Percentiles rank a stretch among this genome's conserved stretches.
Evolutionary conservation across 2,888 invertebrate genomes (phyloP).

Genomic region (Thyatira batis): DNA sequence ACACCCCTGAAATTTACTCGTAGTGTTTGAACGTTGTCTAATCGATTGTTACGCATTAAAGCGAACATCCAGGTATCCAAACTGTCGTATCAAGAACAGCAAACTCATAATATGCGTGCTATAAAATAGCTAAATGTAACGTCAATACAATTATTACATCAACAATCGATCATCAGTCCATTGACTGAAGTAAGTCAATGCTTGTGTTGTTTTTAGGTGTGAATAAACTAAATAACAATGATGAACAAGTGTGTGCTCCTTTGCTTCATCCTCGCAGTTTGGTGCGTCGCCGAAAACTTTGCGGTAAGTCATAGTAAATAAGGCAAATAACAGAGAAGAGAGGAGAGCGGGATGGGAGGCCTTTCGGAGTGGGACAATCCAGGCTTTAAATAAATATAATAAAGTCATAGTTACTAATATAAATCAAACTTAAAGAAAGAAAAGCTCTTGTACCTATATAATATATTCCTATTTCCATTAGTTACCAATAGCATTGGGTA

Average conservation of each 20-base stretch:
- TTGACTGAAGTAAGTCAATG: neutral
- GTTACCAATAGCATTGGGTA: too few species aligned
- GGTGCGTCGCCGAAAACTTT: conserved; percentile 9
- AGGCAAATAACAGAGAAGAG: too few species aligned
- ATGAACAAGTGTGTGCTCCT: conserved; percentile 17
- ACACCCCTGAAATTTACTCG: neutral
- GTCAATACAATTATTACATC: neutral
- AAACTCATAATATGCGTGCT: neutral
- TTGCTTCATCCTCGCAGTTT: neutral
- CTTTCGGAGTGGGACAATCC: too few species aligned
- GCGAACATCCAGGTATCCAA: conserved; percentile 3
- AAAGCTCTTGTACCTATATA: too few species aligned
- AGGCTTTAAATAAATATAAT: too few species aligned
- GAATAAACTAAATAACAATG: conserved; percentile 7
- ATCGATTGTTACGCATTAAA: conserved; percentile 1
- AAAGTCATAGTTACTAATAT: too few species aligned
- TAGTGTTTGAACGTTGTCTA: neutral
- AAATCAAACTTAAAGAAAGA: too few species aligned
- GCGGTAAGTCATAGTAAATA: too few species aligned
- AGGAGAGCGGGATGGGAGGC: too few species aligned
- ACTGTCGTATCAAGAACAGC: neutral
- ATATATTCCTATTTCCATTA: too few species aligned
- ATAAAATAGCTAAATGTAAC: neutral
- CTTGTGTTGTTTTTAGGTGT: neutral
- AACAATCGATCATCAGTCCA: neutral